Conservation (phyloP, 2,797 vertebrate species). For the Sternarchorhynchus goeldii region DNA sequence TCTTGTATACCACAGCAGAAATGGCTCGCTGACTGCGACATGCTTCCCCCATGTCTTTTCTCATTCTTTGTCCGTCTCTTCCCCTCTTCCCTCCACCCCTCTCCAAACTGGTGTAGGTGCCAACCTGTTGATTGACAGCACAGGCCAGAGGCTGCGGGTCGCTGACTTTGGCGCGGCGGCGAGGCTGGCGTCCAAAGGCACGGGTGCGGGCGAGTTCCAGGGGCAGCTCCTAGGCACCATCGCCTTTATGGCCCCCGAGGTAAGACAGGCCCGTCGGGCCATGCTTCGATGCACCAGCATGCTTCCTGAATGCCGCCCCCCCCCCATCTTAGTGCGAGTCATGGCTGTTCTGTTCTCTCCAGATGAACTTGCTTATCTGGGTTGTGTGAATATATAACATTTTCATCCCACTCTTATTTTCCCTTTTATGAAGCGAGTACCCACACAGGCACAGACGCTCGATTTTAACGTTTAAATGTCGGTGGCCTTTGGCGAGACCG, state of each 20-base stretch:
- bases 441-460: neutral
- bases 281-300: neutral
- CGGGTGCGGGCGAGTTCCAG: slow-evolving; percentile 89
- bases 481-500: slow-evolving; percentile 28
- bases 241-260: slow-evolving; percentile 92
- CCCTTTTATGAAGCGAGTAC: neutral
- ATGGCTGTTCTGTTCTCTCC: neutral
- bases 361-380: neutral
- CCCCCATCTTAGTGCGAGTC: neutral
- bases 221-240: slow-evolving; percentile 89
- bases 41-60: too few species aligned
- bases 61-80: neutral
- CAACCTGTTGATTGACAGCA: slow-evolving; percentile 91
- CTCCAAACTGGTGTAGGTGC: slow-evolving; percentile 72
- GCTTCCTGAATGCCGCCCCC: neutral
- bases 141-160: slow-evolving; percentile 86
- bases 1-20: too few species aligned
- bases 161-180: slow-evolving; percentile 90
- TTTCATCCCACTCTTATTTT: neutral
- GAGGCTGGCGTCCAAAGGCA: slow-evolving; percentile 88
- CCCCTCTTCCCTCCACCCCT: neutral
- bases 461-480: slow-evolving; percentile 39
- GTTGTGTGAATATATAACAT: neutral
- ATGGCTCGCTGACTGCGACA: too few species aligned
- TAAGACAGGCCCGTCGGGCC: slow-evolving; percentile 53